Base-by-base conservation (phyloP, 2,888 invertebrate species). In the Marasmarcha lunaedactyla region DNA sequence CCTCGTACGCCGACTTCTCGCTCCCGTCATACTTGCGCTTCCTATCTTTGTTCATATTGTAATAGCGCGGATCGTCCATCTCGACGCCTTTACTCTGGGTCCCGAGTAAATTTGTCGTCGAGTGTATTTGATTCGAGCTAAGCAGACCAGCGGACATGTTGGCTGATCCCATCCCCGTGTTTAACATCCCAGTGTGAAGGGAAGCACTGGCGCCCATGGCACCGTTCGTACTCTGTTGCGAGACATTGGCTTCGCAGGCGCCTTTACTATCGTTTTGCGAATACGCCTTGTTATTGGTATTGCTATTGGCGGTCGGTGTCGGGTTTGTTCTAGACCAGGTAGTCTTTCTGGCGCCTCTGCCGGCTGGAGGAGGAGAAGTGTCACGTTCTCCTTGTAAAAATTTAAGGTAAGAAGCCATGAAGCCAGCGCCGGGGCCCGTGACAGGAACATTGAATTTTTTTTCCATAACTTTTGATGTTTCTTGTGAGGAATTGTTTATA, bases 351-450 rank as follows among this genome's bases (percentile, higher is more conserved):
- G 88, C 87, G 47, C 87, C 87, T 48, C 89, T 84, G 55, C 87
- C 83, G 50, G 88, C 86, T 44, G 92, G 91, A 39, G 93, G 92
- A 14, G 93, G 92, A 47, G 93, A 92, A 35, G 90, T 89, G 52
- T 93, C 93, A 35, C 92, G 86, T 65, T 93, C 93, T 49, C 93
- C 93, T 77, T 91, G 90, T 50, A 92, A 77, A 71, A 94, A 94
- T 72, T 93, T 93, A 51, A 93, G 84, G 72, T 93, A 94, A 73
- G 93, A 93, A 63, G 90, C 92, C 92, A 93, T 92, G 71, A 94
- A 94, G 46, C 92, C 92, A 38, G 90, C 87, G 54, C 89, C 88
- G 44, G 88, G 87, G 54, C 86, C 85, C 53, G 83, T 81, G 46
- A 85, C 77, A 46, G 86, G 85, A 58, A 84, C 81, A 59, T 85